Conservation (phyloP, 2,888 invertebrate species). For the Carcina quercana region DNA sequence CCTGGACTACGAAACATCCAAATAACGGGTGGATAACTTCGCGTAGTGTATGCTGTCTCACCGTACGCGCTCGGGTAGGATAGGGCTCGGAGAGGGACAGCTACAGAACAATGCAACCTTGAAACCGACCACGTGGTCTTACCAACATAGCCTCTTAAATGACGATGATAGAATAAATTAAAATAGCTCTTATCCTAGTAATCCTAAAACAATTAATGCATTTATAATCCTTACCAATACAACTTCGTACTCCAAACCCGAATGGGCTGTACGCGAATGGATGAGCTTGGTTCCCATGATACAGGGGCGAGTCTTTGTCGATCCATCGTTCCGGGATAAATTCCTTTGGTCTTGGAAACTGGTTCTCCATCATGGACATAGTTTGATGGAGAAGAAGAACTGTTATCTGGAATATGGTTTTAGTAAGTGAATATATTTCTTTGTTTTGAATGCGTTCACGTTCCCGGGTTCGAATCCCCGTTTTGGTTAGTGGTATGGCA, state of each 20-base stretch:
- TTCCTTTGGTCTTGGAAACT: constrained; percentile 76
- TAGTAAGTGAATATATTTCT: constrained; percentile 4
- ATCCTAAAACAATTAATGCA: background rate
- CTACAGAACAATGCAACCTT: no score
- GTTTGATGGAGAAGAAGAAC: constrained; percentile 68
- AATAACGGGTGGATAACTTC: no score
- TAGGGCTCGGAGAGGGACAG: no score
- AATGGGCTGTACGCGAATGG: constrained; percentile 78
- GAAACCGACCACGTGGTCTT: no score
- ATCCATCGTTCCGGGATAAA: constrained; percentile 87
- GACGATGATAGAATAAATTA: no score
- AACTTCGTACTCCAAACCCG: constrained; percentile 80
- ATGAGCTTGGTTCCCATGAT: constrained; percentile 65
- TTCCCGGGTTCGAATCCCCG: no score
- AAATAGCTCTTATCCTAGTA: background rate
- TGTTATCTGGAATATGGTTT: constrained; percentile 29
- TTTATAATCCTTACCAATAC: constrained; percentile 66
- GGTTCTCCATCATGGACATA: constrained; percentile 76
- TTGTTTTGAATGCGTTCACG: no score
- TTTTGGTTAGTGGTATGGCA: no score
- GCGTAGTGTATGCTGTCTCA: no score
- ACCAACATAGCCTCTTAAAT: no score
- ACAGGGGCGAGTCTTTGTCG: constrained; percentile 42
- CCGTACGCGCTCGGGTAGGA: no score
- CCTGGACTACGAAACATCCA: no score